phyloP scores from a whole-genome alignment of 2,797 vertebrate species.

The Poecile montanus region DNA sequence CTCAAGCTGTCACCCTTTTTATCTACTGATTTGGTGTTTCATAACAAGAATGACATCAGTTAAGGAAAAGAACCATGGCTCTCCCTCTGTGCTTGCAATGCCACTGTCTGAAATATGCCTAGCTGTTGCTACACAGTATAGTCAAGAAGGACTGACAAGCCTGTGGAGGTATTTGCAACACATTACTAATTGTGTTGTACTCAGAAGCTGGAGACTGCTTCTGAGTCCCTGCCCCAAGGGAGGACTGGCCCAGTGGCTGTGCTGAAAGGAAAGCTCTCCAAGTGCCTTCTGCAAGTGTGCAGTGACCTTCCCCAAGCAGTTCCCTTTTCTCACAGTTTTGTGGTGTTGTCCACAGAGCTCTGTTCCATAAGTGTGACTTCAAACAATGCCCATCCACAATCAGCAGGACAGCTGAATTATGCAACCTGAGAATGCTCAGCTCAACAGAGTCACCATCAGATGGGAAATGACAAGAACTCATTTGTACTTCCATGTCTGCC shows the following conservation, averaged over 20 bases:
- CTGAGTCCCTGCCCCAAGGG: neutral
- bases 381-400: neutral
- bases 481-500: neutral
- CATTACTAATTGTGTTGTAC: neutral
- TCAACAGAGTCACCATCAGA: neutral
- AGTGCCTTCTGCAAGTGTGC: neutral
- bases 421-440: neutral
- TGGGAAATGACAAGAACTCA: neutral
- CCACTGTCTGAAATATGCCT: neutral
- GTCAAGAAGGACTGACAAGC: neutral
- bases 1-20: neutral
- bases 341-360: neutral
- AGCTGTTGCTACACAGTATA: neutral
- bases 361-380: neutral
- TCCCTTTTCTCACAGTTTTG: neutral
- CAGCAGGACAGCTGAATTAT: neutral
- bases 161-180: neutral
- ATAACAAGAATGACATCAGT: neutral
- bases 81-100: neutral
- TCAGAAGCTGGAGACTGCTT: neutral
- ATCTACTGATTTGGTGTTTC: neutral
- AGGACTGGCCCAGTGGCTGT: neutral
- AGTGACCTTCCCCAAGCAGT: neutral
- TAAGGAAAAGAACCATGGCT: neutral
- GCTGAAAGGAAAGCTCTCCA: neutral